Base-by-base conservation (phyloP, 2,113 vertebrate species). In the Promerops cafer region DNA sequence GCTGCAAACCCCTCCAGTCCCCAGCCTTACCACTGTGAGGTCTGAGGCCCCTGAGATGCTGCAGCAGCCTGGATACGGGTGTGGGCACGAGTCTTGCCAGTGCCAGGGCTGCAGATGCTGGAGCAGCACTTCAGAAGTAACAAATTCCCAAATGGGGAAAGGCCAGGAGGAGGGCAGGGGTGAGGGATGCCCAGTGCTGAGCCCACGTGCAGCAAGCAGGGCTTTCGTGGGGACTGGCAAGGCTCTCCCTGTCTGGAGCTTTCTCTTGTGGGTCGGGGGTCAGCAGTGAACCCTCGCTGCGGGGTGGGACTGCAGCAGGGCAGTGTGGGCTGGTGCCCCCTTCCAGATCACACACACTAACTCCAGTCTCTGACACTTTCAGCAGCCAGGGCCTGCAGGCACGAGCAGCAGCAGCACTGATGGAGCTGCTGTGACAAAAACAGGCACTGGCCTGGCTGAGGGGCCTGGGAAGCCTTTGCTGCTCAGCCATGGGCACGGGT, bases 51-150 rank as follows among this genome's bases (percentile, higher is more conserved):
- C 54, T 4, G 31, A n/a, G 57, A 8, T 61, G 54, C 30, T 72
- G 52, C 44, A 52, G 49, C 49, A 52, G 5, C 8, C 82, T 33
- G 39, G 31, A 4, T 40, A 5, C 14, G 60, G 39, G 2, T 23
- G 10, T 49, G 64, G 27, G 22, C 35, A 39, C 0, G 0, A 44
- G 20, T 42, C 26, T 30, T 4, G 1, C 0, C 1, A 16, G 24
- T 1, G 1, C 33, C 2, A 2, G 49, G 42, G 30, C 53, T 91
- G 83, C 53, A 64, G 23, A 9, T 15, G 11, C 47, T 42, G 79
- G 33, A 79, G 57, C n/a, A 68, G 16, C 11, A 3, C 37, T 24
- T 70, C 11, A 45, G 64, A 39, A n/a, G 11, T 11, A 56, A 44
- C 0, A 0, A 28, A n/a, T 10, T 53, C 47, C 24, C 21, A n/a